Evolutionary conservation across 2,113 vertebrate genomes (phyloP), one percentile per base, ranked within the genome.

Genomic region (Aegithalos caudatus): DNA sequence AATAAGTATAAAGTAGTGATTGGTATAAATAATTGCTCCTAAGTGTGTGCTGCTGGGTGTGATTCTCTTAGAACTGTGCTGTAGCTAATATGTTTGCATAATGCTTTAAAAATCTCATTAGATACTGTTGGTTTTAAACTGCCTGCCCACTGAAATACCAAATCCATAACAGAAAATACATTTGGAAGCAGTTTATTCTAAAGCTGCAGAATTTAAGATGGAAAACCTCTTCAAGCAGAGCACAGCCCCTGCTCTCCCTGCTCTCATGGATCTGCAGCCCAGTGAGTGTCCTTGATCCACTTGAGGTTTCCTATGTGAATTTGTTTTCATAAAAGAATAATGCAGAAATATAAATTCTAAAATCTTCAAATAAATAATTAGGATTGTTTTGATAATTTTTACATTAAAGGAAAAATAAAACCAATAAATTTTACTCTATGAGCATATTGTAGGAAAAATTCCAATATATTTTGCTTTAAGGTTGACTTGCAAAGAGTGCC

Each of bases 1-100:
- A 73, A 91, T 89, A 91, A 95, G 89, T 91, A 77, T n/a, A 44
- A 95, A 79, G 64, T 74, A 73, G 73, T 67, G 77, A 90, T 85
- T 83, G 71, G 48, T 95, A 77, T 87, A 91, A 95, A 82, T 85
- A 93, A 92, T 87, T 71, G 70, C 38, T 91, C 72, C 67, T 81
- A 67, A 88, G 88, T 69, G 53, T 54, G 72, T 81, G 81, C 88
- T 94, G 12, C 62, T 51, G 88, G 54, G 57, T 82, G 74, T 73
- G 91, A 61, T 73, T 81, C 45, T 90, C 73, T 89, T 61, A 44
- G 2, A 86, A 64, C 70, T 69, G 9, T 62, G 81, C 72, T 73
- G 38, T 31, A 76, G 83, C 69, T 87, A 73, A 78, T 71, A 57
- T 62, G 76, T 92, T 94, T 96, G 86, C 61, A 48, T 87, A 83